Conservation (phyloP, 1,140 invertebrate genomes). For the Centruroides vittatus region DNA sequence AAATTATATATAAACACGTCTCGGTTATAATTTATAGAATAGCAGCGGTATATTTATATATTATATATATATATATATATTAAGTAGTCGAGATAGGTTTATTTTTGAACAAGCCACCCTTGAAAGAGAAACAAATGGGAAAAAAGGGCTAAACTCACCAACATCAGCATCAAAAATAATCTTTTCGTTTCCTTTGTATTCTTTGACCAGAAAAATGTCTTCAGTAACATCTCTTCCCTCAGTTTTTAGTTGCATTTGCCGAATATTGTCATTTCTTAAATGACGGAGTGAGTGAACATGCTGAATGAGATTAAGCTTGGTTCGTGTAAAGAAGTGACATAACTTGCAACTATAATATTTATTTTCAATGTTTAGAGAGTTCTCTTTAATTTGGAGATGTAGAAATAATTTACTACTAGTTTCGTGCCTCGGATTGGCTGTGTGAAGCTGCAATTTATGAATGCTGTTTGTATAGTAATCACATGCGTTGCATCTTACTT, state of each 20-base stretch:
- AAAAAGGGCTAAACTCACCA: constrained; percentile 6
- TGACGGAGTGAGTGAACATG: constrained; percentile 75
- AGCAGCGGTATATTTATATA: no score
- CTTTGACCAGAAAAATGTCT: constrained; percentile 25
- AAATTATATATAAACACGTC: no score
- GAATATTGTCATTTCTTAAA: constrained; percentile 44
- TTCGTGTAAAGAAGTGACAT: constrained; percentile 66
- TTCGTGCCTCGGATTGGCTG: constrained; percentile 73
- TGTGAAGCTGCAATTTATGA: constrained; percentile 86
- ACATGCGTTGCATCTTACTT: constrained; percentile 89
- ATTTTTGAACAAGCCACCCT: no score
- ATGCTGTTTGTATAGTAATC: constrained; percentile 95
- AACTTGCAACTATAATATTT: constrained; percentile 61
- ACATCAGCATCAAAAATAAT: constrained; percentile 18
- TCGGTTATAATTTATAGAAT: no score
- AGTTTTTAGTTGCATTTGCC: constrained; percentile 11
- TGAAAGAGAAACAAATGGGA: no score
- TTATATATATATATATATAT: no score
- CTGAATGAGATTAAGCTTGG: constrained; percentile 69
- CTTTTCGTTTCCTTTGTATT: constrained; percentile 21
- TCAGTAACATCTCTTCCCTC: constrained; percentile 16
- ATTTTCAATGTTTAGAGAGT: constrained; percentile 8
- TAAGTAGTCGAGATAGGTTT: no score
- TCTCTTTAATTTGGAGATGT: constrained; percentile 41
- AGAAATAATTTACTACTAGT: constrained; percentile 64